A percentile compares a stretch with the other conserved stretches of the same genome.
Evolutionary conservation across 2,113 vertebrate species (phyloP).

Genomic region (Saccopteryx bilineata): DNA sequence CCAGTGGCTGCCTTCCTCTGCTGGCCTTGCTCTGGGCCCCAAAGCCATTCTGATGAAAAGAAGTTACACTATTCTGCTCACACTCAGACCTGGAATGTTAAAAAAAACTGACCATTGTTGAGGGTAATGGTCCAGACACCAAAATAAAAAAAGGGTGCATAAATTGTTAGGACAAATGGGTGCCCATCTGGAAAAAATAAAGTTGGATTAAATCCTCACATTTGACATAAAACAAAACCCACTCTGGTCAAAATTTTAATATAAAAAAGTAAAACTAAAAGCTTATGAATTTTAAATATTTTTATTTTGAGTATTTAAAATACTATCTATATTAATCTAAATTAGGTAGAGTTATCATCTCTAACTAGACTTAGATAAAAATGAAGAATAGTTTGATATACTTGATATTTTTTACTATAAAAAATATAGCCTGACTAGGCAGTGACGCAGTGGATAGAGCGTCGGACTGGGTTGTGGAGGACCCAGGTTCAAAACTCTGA

Average conservation of each 20-base stretch:
- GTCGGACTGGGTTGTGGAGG: too few relatives aligned
- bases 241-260: not conserved
- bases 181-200: not conserved
- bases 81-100: not conserved
- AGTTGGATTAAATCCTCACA: conserved; percentile 5
- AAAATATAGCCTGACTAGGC: not conserved
- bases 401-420: conserved; percentile 29
- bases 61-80: not conserved
- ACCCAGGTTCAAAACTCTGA: too few relatives aligned
- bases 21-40: not conserved
- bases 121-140: not conserved
- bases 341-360: not conserved
- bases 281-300: not conserved
- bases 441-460: too few relatives aligned
- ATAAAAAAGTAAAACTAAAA: conserved; percentile 17
- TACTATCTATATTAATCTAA: not conserved
- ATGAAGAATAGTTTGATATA: not conserved
- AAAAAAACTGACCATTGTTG: not conserved
- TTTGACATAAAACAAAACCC: not conserved
- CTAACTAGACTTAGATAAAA: not conserved
- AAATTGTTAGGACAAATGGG: not conserved
- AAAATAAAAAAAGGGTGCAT: not conserved
- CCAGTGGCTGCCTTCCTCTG: not conserved
- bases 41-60: not conserved
- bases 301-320: not conserved